These are phyloP conservation scores for Epinotia ramella DNA, from an alignment of 2,888 invertebrate genomes.

Conservation along the genomic window DNA sequence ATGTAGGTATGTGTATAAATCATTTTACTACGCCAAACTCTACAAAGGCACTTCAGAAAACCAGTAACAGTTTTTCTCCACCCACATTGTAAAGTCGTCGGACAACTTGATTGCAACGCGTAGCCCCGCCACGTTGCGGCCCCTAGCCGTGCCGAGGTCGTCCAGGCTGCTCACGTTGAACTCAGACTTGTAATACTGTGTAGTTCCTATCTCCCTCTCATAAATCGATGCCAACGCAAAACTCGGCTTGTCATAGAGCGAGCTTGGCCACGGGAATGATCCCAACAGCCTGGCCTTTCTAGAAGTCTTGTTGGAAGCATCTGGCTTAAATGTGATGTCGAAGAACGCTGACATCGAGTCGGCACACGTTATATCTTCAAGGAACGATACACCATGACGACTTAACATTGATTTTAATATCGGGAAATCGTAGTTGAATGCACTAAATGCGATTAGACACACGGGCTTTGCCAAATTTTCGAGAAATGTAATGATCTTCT, in stretches of 20 bases:
- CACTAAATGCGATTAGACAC: conserved; percentile 93
- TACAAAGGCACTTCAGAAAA: not conserved
- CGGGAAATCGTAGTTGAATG: conserved; percentile 91
- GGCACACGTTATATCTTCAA: conserved; percentile 85
- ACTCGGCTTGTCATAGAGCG: not conserved
- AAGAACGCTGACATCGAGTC: conserved; percentile 75
- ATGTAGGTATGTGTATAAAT: too few relatives aligned
- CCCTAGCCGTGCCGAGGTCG: too few relatives aligned
- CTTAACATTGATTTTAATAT: conserved; percentile 86
- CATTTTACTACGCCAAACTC: too few relatives aligned
- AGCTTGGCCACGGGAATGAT: not conserved
- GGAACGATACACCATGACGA: conserved; percentile 69
- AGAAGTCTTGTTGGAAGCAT: conserved; percentile 32
- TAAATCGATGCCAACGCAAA: not conserved
- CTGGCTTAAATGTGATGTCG: conserved; percentile 65
- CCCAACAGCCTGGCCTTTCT: conserved; percentile 21
- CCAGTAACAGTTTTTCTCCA: conserved; percentile 8
- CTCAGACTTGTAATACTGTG: not conserved
- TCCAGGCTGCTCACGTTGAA: not conserved
- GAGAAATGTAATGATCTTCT: conserved; percentile 87
- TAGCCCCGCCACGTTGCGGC: not conserved
- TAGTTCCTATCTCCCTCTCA: conserved; percentile 46
- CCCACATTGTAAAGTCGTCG: not conserved
- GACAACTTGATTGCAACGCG: not conserved
- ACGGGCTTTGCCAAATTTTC: conserved; percentile 87